Evolutionary conservation across 2,113 vertebrate genomes (phyloP), one percentile per base, ranked within the genome.

Genomic region (Oryzias melastigma): DNA sequence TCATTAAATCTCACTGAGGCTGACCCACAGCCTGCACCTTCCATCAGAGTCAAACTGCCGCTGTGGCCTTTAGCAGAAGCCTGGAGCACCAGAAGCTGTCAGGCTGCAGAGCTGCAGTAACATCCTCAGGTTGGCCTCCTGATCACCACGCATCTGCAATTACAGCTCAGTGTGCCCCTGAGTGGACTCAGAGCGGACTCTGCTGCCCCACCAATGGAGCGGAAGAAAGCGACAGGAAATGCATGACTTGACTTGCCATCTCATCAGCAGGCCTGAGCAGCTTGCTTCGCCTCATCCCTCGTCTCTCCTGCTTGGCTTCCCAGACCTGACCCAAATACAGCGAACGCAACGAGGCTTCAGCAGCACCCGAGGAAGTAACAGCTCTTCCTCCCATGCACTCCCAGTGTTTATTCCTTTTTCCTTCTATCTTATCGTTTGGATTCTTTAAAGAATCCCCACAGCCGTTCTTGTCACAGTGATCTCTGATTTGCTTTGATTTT

Each of bases 301-400:
- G 29, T 51, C 72, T 70, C 69, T 79, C 70, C 74, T 80, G 84
- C 85, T 85, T 58, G 56, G 65, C 58, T 85, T 40, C 60, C 73
- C 82, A 68, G 68, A 65, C 73, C 78, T 85, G 85, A 89, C 85
- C 87, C 84, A 85, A 70, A 89, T 87, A 75, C 78, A 46, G 68
- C 66, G 10, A 6, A 84, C 44, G 58, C 75, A 71, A 80, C 75
- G 5, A 10, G 16, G 58, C 65, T 69, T 69, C 47, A 71, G 62
- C 67, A 70, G 65, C 83, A 73, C 66, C 68, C 24, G 49, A 52
- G 64, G 69, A 78, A 59, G 67, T 43, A 50, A 52, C 68, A 61
- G 71, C 61, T 77, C 62, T 71, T 72, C 73, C 61, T 67, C 57
- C 56, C 49, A 29, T 43, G 12, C 46, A 14, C 56, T 48, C 18